Percentiles rank a stretch among this genome's conserved stretches.
phyloP scores from a whole-genome alignment of 30 jellyfish, hydroid and myxozoan species.

The Euphysa ruthae region DNA sequence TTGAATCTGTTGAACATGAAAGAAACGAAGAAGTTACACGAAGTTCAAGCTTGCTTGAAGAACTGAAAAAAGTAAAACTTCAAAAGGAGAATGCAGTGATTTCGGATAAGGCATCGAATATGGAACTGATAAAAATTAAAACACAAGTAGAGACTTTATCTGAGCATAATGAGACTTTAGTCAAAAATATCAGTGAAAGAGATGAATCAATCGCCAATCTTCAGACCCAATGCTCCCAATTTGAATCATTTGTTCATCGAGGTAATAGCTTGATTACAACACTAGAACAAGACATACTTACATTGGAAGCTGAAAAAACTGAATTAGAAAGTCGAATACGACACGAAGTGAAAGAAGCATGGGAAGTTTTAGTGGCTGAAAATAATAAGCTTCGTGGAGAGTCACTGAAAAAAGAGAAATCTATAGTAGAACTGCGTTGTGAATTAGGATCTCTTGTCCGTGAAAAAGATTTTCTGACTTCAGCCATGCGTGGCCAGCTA shows the following conservation, averaged over 20 bases:
- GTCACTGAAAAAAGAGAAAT: conserved; percentile 2
- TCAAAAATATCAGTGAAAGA: not conserved
- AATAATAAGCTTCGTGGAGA: conserved; percentile 7
- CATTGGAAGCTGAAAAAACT: conserved; percentile 34
- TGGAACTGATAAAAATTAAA: not conserved
- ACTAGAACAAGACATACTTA: conserved; percentile 3
- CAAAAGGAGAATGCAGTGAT: not conserved
- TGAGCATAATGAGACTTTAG: not conserved
- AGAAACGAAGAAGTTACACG: not conserved
- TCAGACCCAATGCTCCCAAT: not conserved
- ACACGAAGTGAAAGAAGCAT: conserved; percentile 11
- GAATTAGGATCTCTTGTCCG: conserved; percentile 22
- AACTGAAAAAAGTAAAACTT: not conserved
- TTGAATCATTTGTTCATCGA: not conserved
- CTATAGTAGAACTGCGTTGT: conserved; percentile 24
- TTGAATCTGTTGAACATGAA: not conserved
- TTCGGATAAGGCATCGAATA: not conserved
- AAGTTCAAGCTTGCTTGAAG: not conserved
- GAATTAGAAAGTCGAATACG: conserved; percentile 34
- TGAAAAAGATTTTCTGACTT: conserved; percentile 18
- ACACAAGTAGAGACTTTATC: conserved; percentile 1
- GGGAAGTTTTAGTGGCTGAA: conserved; percentile 7
- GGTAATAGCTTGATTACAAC: not conserved
- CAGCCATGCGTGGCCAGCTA: conserved; percentile 35
- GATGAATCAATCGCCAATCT: not conserved